These are phyloP conservation scores for Crypturellus tataupa DNA, from an alignment of 2,797 vertebrate genomes.

Conservation along the genomic window DNA sequence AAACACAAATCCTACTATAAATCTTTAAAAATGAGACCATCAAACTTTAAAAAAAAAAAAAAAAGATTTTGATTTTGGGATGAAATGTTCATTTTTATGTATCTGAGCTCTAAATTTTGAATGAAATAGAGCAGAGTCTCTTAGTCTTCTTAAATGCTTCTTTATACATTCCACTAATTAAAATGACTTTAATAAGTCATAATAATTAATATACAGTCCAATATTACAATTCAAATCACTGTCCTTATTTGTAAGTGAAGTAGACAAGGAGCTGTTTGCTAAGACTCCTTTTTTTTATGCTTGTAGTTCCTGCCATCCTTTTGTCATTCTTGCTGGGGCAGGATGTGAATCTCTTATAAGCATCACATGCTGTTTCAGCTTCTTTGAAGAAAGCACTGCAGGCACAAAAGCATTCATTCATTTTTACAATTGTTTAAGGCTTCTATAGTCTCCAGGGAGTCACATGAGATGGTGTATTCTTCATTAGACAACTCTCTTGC, in stretches of 20 bases:
- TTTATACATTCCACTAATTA: neutral
- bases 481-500: neutral
- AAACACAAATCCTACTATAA: neutral
- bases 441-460: neutral
- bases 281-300: neutral
- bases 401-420: neutral
- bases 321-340: neutral
- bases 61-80: neutral
- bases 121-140: neutral
- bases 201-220: neutral
- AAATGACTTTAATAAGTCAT: neutral
- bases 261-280: neutral
- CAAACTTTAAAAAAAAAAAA: neutral
- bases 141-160: neutral
- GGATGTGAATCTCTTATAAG: neutral
- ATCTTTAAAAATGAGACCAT: neutral
- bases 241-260: neutral
- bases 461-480: rapidly evolving
- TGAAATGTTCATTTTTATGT: neutral
- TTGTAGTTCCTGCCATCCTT: rapidly evolving
- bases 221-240: neutral
- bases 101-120: neutral
- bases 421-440: neutral
- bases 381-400: neutral
- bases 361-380: rapidly evolving